Evolutionary conservation across 2,113 vertebrate genomes (phyloP), one percentile per base, ranked within the genome.

Genomic region (Chauna torquata): DNA sequence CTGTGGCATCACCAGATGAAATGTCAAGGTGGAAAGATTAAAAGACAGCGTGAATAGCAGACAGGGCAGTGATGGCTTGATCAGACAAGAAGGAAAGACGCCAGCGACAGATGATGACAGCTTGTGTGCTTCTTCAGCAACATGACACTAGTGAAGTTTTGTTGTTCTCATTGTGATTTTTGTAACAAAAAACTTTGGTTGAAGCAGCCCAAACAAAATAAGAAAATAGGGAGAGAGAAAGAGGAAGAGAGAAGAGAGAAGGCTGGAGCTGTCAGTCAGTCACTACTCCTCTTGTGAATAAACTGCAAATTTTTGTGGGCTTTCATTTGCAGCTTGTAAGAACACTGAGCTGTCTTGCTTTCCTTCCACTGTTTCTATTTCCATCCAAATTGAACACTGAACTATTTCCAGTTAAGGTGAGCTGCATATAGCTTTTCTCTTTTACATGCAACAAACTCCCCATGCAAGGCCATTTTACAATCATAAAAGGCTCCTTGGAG

Each of bases 311-410:
- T 38, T 95, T 86, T 74, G 36, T 20, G 49, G 58, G 79, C 54
- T 93, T 90, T 88, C 32, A n/a, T 75, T 91, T 87, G 45, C 34
- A 13, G 28, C 69, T n/a, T n/a, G n/a, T n/a, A n/a, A n/a, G n/a
- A n/a, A n/a, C n/a, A n/a, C n/a, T 50, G 61, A 70, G 68, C 72
- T 2, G 3, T 32, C 27, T 93, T 3, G 0, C 36, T 77, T 54
- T 52, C 71, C 44, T 81, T 44, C 55, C 17, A 1, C 59, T 42
- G 16, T 50, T 82, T 44, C 44, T 47, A 3, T 78, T 75, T 28
- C 54, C 72, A 50, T 6, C 34, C 61, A 57, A 13, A 61, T 9
- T 12, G 55, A 14, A 17, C 40, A 45, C 44, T 16, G 77, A 80
- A 45, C 52, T 90, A 25, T 80, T 92, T 66, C 87, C 20, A 5